Evolutionary conservation across 2,113 vertebrate species (phyloP).

Genomic region (Columba livia): DNA sequence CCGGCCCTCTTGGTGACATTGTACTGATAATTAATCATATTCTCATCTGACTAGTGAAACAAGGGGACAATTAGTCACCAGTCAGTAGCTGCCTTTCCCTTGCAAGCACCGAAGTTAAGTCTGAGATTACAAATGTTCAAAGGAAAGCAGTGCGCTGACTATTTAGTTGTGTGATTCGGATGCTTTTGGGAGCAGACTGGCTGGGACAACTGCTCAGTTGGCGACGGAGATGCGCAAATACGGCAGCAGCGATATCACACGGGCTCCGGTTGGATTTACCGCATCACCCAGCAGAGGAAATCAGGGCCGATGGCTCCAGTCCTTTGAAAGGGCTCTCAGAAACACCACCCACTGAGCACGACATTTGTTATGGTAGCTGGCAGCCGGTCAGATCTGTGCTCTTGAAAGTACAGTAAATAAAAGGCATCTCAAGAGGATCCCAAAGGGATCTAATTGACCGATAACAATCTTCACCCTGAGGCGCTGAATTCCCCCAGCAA

Average conservation of each 20-base stretch:
- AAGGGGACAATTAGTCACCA: neutral
- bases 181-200: neutral
- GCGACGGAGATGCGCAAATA: neutral
- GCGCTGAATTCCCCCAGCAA: rapidly evolving
- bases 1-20: neutral
- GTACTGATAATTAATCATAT: neutral
- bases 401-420: neutral
- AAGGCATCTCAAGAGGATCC: neutral
- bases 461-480: neutral
- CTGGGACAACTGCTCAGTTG: neutral
- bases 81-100: neutral
- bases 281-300: neutral
- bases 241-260: neutral
- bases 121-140: neutral
- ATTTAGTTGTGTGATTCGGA: neutral
- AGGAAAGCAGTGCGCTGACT: neutral
- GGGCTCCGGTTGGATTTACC: neutral
- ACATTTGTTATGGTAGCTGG: neutral
- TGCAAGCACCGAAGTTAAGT: neutral
- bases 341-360: neutral
- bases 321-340: neutral
- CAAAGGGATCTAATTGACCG: neutral
- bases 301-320: neutral
- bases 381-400: neutral
- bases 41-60: neutral